phyloP scores from a whole-genome alignment of 2,888 invertebrate genomes.

The Embidobia sp. region DNA sequence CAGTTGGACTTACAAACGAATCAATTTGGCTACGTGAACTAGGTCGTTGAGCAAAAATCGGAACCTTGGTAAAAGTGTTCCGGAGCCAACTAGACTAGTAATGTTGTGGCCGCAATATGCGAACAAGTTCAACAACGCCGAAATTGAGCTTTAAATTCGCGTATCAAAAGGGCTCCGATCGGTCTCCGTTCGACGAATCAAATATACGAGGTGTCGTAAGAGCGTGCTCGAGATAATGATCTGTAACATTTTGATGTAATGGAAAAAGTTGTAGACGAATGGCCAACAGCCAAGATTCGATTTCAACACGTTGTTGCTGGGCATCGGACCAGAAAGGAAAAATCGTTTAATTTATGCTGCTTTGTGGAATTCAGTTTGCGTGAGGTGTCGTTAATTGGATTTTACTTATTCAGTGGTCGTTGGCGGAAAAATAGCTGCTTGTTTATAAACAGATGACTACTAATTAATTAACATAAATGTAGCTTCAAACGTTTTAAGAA shows the following conservation, averaged over 20 bases:
- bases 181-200: slow-evolving; percentile 23
- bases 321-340: slow-evolving; percentile 49
- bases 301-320: slow-evolving; percentile 44
- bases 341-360: slow-evolving; percentile 32
- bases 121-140: slow-evolving; percentile 46
- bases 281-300: slow-evolving; percentile 51
- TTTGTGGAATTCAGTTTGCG: slow-evolving; percentile 30
- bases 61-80: slow-evolving; percentile 23
- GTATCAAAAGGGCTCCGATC: slow-evolving; percentile 25
- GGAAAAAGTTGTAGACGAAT: slow-evolving; percentile 50
- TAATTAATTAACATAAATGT: too few species aligned
- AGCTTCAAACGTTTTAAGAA: too few species aligned
- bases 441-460: slow-evolving; percentile 25
- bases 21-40: slow-evolving; percentile 46
- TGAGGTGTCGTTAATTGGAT: slow-evolving; percentile 34
- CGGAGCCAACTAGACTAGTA: slow-evolving; percentile 20
- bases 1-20: slow-evolving; percentile 2
- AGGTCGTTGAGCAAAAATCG: slow-evolving; percentile 39
- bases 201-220: slow-evolving; percentile 25
- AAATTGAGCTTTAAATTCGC: slow-evolving; percentile 25
- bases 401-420: slow-evolving; percentile 33
- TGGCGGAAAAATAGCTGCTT: background rate
- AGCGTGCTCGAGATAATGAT: slow-evolving; percentile 25
- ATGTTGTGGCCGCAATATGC: too few species aligned
- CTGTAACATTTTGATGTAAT: slow-evolving; percentile 45